A percentile compares a stretch with the other conserved stretches of the same genome.
phyloP scores from a whole-genome alignment of 2,888 invertebrate genomes.

The Labia minor region DNA sequence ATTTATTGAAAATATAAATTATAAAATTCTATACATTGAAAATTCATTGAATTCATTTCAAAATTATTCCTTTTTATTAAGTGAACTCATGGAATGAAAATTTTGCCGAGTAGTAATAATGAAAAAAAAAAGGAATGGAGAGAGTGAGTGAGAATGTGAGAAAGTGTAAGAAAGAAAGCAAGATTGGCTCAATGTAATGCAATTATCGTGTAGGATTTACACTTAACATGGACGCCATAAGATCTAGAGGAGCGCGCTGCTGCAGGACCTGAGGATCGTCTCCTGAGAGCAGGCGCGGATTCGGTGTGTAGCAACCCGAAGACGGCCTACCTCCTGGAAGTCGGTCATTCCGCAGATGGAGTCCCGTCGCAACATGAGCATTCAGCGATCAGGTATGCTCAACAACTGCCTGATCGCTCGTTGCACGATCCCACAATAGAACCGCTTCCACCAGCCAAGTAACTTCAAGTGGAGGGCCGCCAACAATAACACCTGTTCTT shows the following conservation, averaged over 20 bases:
- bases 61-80: too few species aligned
- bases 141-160: too few species aligned
- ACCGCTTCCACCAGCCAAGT: background rate
- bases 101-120: too few species aligned
- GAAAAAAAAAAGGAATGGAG: too few species aligned
- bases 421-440: conserved; percentile 9
- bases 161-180: too few species aligned
- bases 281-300: background rate
- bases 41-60: too few species aligned
- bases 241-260: background rate
- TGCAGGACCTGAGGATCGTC: conserved; percentile 7
- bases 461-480: conserved; percentile 21
- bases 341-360: conserved; percentile 24
- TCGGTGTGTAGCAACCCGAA: background rate
- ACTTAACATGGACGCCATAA: conserved; percentile 13
- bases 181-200: too few species aligned
- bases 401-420: background rate
- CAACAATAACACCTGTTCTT: conserved; percentile 27
- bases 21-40: too few species aligned
- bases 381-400: conserved; percentile 16
- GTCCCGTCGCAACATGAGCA: background rate
- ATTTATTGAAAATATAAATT: too few species aligned
- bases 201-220: background rate
- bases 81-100: too few species aligned
- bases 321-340: conserved; percentile 27